Percentiles rank a stretch among this genome's conserved stretches.
Evolutionary conservation across 1,140 invertebrate species (phyloP).

Genomic region (Drosophila ambigua): DNA sequence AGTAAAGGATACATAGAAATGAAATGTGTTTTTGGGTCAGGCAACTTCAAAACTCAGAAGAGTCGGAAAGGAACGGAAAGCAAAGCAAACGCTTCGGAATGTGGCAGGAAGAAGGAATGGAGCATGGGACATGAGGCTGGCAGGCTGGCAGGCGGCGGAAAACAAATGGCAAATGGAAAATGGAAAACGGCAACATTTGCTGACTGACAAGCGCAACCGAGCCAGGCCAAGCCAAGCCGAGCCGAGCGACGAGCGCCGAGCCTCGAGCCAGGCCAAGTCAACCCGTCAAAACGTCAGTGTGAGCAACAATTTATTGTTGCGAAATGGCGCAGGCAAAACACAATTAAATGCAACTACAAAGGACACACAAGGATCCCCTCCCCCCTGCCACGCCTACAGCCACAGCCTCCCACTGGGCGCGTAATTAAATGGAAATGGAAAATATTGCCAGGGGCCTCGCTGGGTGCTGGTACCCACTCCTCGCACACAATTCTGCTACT

Average conservation of each 20-base stretch:
- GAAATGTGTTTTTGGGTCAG: conserved; percentile 83
- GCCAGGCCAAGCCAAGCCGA: background rate
- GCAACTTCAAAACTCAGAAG: conserved; percentile 70
- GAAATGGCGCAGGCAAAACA: conserved; percentile 70
- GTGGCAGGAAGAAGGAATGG: conserved; percentile 46
- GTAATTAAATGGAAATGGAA: conserved; percentile 76
- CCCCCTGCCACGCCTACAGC: background rate
- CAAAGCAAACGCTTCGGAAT: background rate
- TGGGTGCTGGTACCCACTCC: conserved; percentile 14
- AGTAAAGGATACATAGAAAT: conserved; percentile 65
- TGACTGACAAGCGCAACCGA: conserved; percentile 24
- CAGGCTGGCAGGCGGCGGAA: conserved; percentile 26
- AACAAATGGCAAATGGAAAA: conserved; percentile 43
- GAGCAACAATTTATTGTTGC: conserved; percentile 73
- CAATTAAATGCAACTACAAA: conserved; percentile 75
- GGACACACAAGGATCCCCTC: conserved; percentile 27
- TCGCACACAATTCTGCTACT: conserved; percentile 4
- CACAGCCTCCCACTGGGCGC: conserved; percentile 32
- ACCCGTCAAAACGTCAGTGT: conserved; percentile 35
- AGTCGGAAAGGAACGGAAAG: conserved; percentile 28
- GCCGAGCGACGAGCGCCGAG: background rate
- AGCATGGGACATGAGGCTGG: conserved; percentile 16
- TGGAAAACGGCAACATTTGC: background rate
- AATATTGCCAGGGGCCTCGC: conserved; percentile 45
- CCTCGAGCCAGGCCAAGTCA: conserved; percentile 33